Evolutionary conservation across 2,888 invertebrate species (phyloP).

Genomic region (Apodemia hepburni): DNA sequence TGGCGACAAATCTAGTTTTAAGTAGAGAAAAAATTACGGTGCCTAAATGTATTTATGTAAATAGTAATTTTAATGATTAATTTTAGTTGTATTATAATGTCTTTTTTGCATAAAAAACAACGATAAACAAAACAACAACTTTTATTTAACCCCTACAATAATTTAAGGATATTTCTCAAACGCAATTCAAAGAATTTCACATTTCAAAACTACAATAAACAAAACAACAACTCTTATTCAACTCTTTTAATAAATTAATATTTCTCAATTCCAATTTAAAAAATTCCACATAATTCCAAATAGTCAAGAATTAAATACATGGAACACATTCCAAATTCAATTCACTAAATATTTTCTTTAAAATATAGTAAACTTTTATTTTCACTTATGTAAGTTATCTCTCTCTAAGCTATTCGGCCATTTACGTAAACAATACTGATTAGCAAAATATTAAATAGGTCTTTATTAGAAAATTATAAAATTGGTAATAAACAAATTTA

Average conservation of each 20-base stretch:
- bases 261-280: too few relatives aligned
- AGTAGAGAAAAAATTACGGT: slow-evolving; percentile 79
- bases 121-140: slow-evolving; percentile 49
- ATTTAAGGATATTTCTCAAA: too few relatives aligned
- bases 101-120: slow-evolving; percentile 72
- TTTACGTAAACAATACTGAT: too few relatives aligned
- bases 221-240: slow-evolving; percentile 38
- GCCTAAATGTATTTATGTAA: slow-evolving; percentile 81
- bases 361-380: too few relatives aligned
- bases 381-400: too few relatives aligned
- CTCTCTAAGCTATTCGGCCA: too few relatives aligned
- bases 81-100: slow-evolving; percentile 75
- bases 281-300: too few relatives aligned
- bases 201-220: slow-evolving; percentile 57
- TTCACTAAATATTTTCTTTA: not conserved
- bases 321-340: slow-evolving; percentile 11
- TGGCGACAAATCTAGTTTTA: slow-evolving; percentile 73
- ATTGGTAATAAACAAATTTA: too few relatives aligned
- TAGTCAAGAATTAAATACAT: not conserved
- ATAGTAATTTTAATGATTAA: slow-evolving; percentile 79
- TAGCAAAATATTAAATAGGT: too few relatives aligned
- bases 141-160: slow-evolving; percentile 31
- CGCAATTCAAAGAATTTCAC: too few relatives aligned
- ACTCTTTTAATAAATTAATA: slow-evolving; percentile 2
- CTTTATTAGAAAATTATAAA: too few relatives aligned